Evolutionary conservation across 2,113 vertebrate genomes (phyloP).

Genomic region (Saimiri boliviensis): DNA sequence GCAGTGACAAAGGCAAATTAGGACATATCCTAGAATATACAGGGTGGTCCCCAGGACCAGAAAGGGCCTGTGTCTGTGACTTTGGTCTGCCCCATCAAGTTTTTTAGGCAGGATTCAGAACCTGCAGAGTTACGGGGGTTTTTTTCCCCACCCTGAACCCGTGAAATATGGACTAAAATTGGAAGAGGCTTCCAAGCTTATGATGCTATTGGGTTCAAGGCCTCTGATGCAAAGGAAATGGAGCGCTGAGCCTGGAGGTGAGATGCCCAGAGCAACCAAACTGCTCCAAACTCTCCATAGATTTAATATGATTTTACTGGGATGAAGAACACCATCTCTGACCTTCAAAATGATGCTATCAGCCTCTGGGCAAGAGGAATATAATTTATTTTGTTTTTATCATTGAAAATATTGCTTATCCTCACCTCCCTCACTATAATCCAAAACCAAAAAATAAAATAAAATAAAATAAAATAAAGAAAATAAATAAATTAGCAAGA

Average conservation of each 20-base stretch:
- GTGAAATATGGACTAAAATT: background rate
- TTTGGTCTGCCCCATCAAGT: background rate
- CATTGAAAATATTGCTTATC: background rate
- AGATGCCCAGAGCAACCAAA: background rate
- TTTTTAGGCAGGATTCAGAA: background rate
- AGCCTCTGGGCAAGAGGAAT: background rate
- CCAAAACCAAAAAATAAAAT: background rate
- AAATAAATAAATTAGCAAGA: background rate
- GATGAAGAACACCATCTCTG: background rate
- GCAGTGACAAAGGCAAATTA: background rate
- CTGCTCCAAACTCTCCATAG: no score
- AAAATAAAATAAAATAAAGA: no score
- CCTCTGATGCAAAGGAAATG: background rate
- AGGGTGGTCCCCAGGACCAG: background rate
- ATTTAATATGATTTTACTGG: background rate
- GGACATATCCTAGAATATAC: background rate
- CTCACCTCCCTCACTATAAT: background rate
- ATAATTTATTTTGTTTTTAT: background rate
- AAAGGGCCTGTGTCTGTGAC: background rate
- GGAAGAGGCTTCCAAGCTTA: background rate
- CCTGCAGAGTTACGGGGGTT: background rate
- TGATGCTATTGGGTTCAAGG: background rate
- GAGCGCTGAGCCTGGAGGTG: background rate
- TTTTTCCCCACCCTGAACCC: background rate
- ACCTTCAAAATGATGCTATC: background rate